Percentiles rank a stretch among this genome's conserved stretches.
These are phyloP conservation scores for Leptopilina boulardi DNA, from an alignment of 1,140 invertebrate genomes.

Conservation along the genomic window DNA sequence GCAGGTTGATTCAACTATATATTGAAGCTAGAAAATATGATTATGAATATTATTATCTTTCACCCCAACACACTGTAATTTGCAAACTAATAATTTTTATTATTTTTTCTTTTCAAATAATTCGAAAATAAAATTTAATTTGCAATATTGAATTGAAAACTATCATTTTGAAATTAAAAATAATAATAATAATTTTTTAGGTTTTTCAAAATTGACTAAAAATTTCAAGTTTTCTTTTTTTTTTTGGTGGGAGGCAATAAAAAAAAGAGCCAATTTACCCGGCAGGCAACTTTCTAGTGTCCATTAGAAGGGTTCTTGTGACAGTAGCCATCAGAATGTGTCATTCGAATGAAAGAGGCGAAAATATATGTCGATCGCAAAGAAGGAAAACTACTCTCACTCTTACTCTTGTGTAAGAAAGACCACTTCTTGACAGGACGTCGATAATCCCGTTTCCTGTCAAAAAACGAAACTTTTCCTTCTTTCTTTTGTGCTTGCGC, in stretches of 20 bases:
- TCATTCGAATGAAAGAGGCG: not conserved
- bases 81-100: not conserved
- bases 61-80: not conserved
- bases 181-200: no score
- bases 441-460: constrained; percentile 60
- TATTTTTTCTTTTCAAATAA: no score
- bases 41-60: not conserved
- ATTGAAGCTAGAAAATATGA: not conserved
- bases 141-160: no score
- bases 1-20: not conserved
- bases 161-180: no score
- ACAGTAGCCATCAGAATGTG: constrained; percentile 15
- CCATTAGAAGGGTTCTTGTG: constrained; percentile 24
- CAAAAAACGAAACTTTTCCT: constrained; percentile 50
- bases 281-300: not conserved
- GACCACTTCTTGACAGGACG: constrained; percentile 49
- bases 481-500: constrained; percentile 12
- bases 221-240: not conserved
- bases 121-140: no score
- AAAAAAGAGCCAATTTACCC: constrained; percentile 14
- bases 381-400: constrained; percentile 14
- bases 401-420: constrained; percentile 21
- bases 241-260: not conserved
- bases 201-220: no score
- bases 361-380: constrained; percentile 31